Evolutionary conservation across 2,113 vertebrate genomes (phyloP).

Genomic region (Lathamus discolor): DNA sequence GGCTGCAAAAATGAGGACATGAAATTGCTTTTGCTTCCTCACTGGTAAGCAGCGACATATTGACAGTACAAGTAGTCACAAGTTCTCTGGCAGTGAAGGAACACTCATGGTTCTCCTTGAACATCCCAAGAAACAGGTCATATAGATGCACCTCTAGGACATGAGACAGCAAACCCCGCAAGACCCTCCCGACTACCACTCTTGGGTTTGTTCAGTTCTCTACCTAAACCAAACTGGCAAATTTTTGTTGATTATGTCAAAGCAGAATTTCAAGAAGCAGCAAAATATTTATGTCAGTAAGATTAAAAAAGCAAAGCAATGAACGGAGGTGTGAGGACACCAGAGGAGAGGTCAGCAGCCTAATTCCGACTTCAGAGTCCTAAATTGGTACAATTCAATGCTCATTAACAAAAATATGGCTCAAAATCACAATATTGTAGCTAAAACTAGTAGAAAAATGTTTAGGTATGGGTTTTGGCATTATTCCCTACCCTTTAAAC

Average conservation of each 20-base stretch:
- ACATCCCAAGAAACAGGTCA: neutral
- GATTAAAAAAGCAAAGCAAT: neutral
- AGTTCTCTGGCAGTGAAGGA: neutral
- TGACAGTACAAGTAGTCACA: neutral
- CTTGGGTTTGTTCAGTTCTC: accelerated
- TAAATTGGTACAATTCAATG: neutral
- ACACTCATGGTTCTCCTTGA: accelerated
- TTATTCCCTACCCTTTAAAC: neutral
- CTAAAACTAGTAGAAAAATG: neutral
- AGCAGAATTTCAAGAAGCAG: neutral
- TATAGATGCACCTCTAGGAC: neutral
- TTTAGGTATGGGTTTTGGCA: neutral
- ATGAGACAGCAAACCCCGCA: accelerated
- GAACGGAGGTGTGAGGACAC: neutral
- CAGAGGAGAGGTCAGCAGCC: neutral
- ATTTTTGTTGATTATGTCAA: neutral
- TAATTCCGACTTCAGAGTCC: neutral
- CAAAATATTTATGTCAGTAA: neutral
- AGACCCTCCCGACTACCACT: neutral
- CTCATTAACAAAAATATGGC: neutral
- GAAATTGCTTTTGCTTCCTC: neutral
- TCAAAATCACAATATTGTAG: neutral
- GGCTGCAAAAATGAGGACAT: neutral
- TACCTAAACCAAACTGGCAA: neutral
- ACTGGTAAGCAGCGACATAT: neutral